Base-by-base conservation (phyloP, 2,888 invertebrate genomes). In the Caradrina clavipalpis region DNA sequence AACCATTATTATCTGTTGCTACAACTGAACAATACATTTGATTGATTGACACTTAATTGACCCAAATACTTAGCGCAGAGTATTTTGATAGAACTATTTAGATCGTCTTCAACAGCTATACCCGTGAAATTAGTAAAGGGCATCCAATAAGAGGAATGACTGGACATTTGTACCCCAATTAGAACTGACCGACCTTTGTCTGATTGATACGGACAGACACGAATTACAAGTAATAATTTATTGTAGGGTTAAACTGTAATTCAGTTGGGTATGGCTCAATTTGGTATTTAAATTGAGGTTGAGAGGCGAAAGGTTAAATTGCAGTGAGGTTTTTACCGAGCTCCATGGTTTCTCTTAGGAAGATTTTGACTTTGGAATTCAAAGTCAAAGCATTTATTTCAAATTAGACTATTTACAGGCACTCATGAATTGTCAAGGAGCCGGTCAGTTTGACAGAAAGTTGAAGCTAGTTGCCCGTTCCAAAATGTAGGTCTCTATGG, bases 111-210 rank as follows among this genome's bases (percentile, higher is more conserved):
- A 64, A 26, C 26, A 26, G 51, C 69, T 69, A 58, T 66, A 65
- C 78, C 83, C 81, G 73, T 72, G 81, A 85, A 87, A 90, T 88
- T 87, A 89, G 86, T 80, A 70, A 78, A 76, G 82, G 86, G 78
- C 76, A 74, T 75, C 82, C 87, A 89, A 90, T 90, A 88, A 86
- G 87, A 87, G 80, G 83, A 86, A 89, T 89, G 89, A 88, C 89
- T 87, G 83, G 84, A 82, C 86, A 87, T 86, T 88, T 84, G 83
- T 84, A 76, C 86, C 79, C 74, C 84, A 86, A 88, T 88, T 87
- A 87, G 81, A 71, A 72, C 67, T 78, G 86, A 71, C 78, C 70
- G 75, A 72, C 73, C 73, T 74, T 73, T 75, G 76, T 70, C 70
- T 67, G 81, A 84, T 83, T 78, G 79, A 83, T 83, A 71, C 55